Evolutionary conservation across 2,113 vertebrate genomes (phyloP).

Genomic region (Orthochromis indermauri): DNA sequence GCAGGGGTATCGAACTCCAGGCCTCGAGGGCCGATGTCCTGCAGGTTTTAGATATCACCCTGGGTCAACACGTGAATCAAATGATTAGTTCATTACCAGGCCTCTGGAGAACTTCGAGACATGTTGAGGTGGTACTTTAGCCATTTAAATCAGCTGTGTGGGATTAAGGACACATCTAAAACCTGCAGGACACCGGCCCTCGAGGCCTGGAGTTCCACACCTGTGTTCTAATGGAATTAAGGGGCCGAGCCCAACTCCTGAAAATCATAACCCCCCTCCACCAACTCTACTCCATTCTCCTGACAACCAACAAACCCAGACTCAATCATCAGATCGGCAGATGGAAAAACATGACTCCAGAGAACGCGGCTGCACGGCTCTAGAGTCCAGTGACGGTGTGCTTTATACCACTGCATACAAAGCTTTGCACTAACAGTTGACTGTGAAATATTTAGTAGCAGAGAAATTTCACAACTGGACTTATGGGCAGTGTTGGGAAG

Average conservation of each 20-base stretch:
- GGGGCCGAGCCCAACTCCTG: neutral
- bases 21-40: neutral
- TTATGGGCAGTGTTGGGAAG: rapidly evolving
- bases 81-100: neutral
- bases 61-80: neutral
- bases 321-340: neutral
- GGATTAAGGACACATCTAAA: neutral
- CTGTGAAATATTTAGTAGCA: neutral
- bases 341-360: neutral
- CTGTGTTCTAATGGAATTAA: neutral
- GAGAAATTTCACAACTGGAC: neutral
- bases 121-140: neutral
- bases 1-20: neutral
- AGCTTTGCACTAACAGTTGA: neutral
- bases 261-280: neutral
- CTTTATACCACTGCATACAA: neutral
- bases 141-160: neutral
- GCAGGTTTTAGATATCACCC: neutral
- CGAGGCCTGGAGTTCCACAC: neutral
- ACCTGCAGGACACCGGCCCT: neutral
- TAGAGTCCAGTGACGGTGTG: neutral
- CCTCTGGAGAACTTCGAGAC: neutral
- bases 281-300: neutral
- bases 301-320: neutral
- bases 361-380: neutral